These are phyloP conservation scores for Papilio machaon DNA, from an alignment of 1,140 invertebrate species.

Conservation along the genomic window DNA sequence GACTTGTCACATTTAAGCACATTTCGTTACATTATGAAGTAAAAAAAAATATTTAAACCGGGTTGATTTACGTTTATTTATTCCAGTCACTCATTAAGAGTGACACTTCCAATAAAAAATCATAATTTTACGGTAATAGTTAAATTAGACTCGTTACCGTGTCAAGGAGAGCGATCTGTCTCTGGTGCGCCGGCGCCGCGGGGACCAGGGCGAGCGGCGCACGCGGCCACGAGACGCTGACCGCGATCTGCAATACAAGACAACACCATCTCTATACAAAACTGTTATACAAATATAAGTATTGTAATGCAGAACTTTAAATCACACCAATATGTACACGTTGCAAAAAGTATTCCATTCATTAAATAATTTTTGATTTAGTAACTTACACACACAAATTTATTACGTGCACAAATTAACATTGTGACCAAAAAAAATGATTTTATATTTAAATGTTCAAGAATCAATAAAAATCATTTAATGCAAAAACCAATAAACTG, in stretches of 20 bases:
- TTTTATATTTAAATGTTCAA: background rate
- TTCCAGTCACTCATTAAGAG: no score
- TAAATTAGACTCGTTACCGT: slow-evolving; percentile 51
- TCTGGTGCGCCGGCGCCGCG: slow-evolving; percentile 68
- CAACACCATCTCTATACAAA: background rate
- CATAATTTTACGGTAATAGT: background rate
- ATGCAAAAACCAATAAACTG: background rate
- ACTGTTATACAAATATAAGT: background rate
- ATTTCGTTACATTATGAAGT: no score
- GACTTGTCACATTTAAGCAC: no score
- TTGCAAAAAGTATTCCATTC: background rate
- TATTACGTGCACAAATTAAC: background rate
- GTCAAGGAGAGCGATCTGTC: slow-evolving; percentile 72
- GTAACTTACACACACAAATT: background rate
- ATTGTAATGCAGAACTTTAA: no score
- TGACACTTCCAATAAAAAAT: background rate
- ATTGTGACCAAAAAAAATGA: background rate
- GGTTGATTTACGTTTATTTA: no score
- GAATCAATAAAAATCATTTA: background rate
- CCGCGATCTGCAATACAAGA: slow-evolving; percentile 61
- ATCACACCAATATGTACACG: no score
- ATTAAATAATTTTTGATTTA: background rate
- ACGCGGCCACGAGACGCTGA: slow-evolving; percentile 73
- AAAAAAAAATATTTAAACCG: no score
- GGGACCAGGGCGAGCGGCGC: slow-evolving; percentile 74